Evolutionary conservation across 2,888 invertebrate genomes (phyloP), one percentile per base, ranked within the genome.

Genomic region (Chrysopilus asiliformis): DNA sequence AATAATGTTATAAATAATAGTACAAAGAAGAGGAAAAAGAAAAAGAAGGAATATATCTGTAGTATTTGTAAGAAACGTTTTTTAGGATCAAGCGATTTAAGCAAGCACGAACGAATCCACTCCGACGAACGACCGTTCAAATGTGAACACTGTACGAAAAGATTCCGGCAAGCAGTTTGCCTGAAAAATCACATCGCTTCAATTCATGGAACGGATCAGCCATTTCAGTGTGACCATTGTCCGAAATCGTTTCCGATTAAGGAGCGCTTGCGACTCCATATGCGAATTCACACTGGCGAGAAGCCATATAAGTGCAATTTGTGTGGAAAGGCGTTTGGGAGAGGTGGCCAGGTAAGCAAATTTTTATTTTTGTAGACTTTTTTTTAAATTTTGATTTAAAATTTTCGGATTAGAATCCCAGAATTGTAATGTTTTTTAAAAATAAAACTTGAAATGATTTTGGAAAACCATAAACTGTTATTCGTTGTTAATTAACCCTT

Each of bases 181-280:
- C 60, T 80, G 32, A 70, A 73, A 48, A 73, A 72, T 47, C 83
- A 83, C 43, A 55, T 57, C 19, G 61, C 55, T 27, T 54, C 57
- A 22, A 56, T 56, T 4, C 64, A 64, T 43, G 55, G 54, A 35
- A 54, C 50, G 10, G 51, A 55, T 25, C 53, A 53, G 5, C 50
- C 72, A 17, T 82, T 72, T 56, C 67, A 74, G 32, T 87, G 87
- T 55, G 66, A 74, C 49, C 72, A 78, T 45, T 87, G 87, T 56
- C 70, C 75, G 33, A 82, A 81, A 53, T 70, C 73, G 20, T 87
- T 86, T 55, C 73, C 79, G 1, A 64, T 81, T 10, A 79, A 85
- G 57, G 81, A 83, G 51, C 72, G 82, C 22, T 62, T 86, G 36
- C 70, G 75, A 45, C 58, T 79, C 34, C 87, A 87, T 57, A 66